Conservation (phyloP, 2,888 invertebrate genomes). For the Carcina quercana region DNA sequence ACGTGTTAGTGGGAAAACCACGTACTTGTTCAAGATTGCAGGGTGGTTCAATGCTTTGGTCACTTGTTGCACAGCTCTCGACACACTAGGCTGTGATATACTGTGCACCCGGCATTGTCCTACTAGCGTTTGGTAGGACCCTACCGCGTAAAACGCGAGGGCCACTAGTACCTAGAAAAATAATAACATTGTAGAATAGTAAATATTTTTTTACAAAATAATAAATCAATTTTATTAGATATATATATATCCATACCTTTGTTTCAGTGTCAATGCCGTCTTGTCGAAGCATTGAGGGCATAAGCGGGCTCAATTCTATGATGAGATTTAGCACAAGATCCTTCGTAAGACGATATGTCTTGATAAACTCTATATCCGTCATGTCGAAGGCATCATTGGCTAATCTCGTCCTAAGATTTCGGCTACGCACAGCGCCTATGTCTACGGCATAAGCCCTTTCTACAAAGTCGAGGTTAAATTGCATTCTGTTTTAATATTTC, state of each 20-base stretch:
- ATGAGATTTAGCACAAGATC: neutral
- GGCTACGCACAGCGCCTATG: neutral
- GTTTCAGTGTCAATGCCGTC: slow-evolving; percentile 1
- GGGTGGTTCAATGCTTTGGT: neutral
- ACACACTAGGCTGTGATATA: slow-evolving; percentile 3
- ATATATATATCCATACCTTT: no score
- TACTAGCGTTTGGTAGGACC: slow-evolving; percentile 7
- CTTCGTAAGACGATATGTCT: neutral
- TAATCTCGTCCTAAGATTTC: neutral
- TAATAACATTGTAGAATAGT: no score
- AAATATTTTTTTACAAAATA: neutral
- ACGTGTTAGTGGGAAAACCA: neutral
- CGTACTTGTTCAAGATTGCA: neutral
- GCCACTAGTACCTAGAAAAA: slow-evolving; percentile 1
- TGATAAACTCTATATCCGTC: slow-evolving; percentile 1
- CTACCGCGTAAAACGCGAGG: neutral
- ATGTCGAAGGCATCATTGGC: neutral
- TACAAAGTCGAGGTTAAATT: no score
- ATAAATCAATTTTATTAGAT: no score
- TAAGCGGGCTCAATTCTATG: neutral
- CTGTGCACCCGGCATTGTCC: slow-evolving; percentile 3
- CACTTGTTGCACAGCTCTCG: neutral
- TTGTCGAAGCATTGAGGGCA: neutral
- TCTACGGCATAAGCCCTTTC: neutral
- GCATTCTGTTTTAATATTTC: no score